phyloP scores from a whole-genome alignment of 2,113 vertebrate species.

The Aegithalos caudatus region DNA sequence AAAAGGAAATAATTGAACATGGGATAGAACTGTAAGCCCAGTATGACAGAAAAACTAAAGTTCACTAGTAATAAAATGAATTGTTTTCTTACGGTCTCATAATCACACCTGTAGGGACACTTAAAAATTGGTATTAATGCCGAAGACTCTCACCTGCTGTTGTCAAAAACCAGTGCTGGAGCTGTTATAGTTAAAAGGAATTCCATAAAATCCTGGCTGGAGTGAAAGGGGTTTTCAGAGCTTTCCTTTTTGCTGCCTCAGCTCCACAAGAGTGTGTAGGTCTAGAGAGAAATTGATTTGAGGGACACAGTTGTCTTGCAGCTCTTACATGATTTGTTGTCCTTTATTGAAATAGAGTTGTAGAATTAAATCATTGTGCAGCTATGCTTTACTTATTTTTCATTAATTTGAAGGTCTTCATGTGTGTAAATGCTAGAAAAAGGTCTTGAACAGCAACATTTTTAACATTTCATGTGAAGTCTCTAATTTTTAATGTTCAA shows the following conservation, averaged over 20 bases:
- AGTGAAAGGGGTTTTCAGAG: background rate
- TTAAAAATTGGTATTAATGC: background rate
- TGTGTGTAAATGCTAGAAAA: background rate
- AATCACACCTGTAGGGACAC: background rate
- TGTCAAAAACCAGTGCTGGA: background rate
- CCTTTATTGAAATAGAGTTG: background rate
- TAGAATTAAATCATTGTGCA: background rate
- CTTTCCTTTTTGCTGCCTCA: background rate
- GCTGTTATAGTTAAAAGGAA: background rate
- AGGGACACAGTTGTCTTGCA: background rate
- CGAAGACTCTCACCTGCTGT: background rate
- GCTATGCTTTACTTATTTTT: background rate
- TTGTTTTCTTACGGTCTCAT: background rate
- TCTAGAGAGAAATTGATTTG: background rate
- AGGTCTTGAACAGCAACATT: background rate
- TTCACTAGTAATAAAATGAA: background rate
- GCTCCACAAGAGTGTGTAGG: background rate
- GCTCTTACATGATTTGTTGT: background rate
- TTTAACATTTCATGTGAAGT: background rate
- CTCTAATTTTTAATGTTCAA: background rate
- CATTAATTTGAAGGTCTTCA: background rate
- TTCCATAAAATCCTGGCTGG: background rate
- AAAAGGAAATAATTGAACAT: slow-evolving; percentile 98
- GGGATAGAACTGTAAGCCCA: slow-evolving; percentile 92
- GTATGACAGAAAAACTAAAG: background rate